Base-by-base conservation (phyloP, 2,113 vertebrate genomes). In the Vimba vimba region DNA sequence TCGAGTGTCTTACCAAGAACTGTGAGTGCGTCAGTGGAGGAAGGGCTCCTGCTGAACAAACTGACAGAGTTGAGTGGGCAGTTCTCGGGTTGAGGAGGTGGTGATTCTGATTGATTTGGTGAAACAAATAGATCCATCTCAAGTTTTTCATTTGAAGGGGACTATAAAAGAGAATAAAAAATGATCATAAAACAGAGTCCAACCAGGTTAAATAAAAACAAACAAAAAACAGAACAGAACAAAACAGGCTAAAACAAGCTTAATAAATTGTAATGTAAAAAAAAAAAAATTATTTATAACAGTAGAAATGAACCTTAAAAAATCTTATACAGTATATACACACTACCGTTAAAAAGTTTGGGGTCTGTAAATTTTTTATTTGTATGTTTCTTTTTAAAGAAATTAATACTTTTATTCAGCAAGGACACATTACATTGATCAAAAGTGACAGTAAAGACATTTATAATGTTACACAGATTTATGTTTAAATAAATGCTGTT, bases 71-170 rank as follows among this genome's bases (percentile, higher is more conserved):
- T 93, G 60, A 86, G 27, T 15, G 47, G 60, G 71, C 59, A n/a
- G 64, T 84, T 25, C 88, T 90, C 89, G 43, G 89, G 50, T 12
- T 88, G 83, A 60, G 84, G 57, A 68, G 93, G 64, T 15, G 85
- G 85, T 0, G 75, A 89, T 87, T 94, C 87, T 15, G 36, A 74
- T 79, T 89, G 85, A 76, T 47, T 89, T 71, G 94, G 90, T 21
- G 85, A 74, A 88, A 90, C 85, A 92, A 96, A 95, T 15, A 94
- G 88, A 73, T 94, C 93, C 62, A 95, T 86, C 19, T 91, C 93
- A 89, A 94, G 89, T 30, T 94, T 90, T 73, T 94, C 92, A 90
- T 84, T 91, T 0, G 93, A 88, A 85, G 93, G 23, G 71, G 88
- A 87, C 96, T 97, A 90, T 59, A 33, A 83, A 88, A 60, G 84